Percentiles rank a stretch among this genome's conserved stretches.
phyloP scores from a whole-genome alignment of 1,140 invertebrate species.

The Bombus balteatus region DNA sequence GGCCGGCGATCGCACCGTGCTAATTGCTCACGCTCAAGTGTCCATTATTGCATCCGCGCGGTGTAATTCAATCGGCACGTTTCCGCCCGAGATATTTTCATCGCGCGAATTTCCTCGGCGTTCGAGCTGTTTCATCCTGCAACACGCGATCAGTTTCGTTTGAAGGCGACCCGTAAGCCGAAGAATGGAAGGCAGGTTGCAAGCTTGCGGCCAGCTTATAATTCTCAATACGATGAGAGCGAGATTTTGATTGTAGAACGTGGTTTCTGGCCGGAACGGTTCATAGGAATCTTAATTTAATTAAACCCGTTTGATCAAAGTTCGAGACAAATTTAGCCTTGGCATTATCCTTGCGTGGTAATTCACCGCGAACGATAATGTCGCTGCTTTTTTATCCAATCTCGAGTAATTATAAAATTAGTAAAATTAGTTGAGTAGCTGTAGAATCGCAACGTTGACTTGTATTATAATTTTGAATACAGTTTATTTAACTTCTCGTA shows the following conservation, averaged over 20 bases:
- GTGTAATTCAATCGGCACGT: constrained; percentile 49
- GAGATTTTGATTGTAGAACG: background rate
- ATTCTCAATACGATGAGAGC: background rate
- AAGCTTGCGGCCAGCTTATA: background rate
- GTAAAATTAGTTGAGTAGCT: no score
- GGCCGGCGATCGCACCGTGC: constrained; percentile 7
- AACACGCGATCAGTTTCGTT: constrained; percentile 35
- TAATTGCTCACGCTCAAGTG: constrained; percentile 55
- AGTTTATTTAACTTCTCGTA: no score
- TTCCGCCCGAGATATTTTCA: constrained; percentile 38
- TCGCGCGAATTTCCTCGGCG: constrained; percentile 34
- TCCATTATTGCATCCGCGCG: constrained; percentile 40
- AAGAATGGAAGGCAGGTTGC: constrained; percentile 15
- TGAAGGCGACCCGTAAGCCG: background rate
- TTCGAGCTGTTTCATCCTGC: constrained; percentile 32
- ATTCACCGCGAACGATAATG: no score
- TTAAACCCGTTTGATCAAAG: background rate
- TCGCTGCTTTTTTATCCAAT: no score
- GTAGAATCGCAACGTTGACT: no score
- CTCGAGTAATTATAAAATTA: no score
- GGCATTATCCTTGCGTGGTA: no score
- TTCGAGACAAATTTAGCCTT: no score
- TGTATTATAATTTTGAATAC: no score
- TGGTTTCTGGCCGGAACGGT: background rate
- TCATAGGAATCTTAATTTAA: background rate